phyloP scores from a whole-genome alignment of 2,113 vertebrate species.

The Eolophus roseicapilla region DNA sequence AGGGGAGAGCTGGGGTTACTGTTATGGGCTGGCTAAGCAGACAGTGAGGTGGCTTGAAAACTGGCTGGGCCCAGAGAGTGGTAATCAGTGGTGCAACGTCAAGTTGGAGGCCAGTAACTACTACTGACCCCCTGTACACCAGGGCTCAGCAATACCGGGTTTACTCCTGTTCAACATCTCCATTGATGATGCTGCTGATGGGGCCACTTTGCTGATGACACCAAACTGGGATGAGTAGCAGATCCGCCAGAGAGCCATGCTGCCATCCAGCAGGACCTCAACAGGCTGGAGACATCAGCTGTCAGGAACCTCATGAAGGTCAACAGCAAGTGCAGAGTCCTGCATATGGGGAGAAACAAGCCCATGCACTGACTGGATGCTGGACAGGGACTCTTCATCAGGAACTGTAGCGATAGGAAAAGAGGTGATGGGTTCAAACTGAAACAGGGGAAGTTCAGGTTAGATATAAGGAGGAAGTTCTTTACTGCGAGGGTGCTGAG shows the following conservation, averaged over 20 bases:
- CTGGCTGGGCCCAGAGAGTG: background rate
- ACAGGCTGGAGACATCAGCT: background rate
- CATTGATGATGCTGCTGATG: background rate
- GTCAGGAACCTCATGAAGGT: background rate
- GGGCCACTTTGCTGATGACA: background rate
- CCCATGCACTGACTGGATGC: background rate
- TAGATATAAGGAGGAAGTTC: background rate
- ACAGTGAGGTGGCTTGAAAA: background rate
- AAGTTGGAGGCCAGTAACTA: background rate
- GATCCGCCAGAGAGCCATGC: background rate
- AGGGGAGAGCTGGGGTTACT: background rate
- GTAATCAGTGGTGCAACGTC: background rate
- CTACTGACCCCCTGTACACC: background rate
- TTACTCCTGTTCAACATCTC: background rate
- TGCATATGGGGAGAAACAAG: background rate
- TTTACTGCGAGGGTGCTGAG: background rate
- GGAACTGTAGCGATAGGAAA: background rate
- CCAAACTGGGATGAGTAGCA: background rate
- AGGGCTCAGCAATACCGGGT: background rate
- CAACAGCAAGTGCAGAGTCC: background rate
- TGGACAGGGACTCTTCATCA: background rate
- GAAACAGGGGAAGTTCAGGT: background rate
- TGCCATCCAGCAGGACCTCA: background rate
- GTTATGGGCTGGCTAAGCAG: background rate
- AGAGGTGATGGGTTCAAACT: background rate